Conservation (phyloP, 2,113 vertebrate species). For the human region DNA sequence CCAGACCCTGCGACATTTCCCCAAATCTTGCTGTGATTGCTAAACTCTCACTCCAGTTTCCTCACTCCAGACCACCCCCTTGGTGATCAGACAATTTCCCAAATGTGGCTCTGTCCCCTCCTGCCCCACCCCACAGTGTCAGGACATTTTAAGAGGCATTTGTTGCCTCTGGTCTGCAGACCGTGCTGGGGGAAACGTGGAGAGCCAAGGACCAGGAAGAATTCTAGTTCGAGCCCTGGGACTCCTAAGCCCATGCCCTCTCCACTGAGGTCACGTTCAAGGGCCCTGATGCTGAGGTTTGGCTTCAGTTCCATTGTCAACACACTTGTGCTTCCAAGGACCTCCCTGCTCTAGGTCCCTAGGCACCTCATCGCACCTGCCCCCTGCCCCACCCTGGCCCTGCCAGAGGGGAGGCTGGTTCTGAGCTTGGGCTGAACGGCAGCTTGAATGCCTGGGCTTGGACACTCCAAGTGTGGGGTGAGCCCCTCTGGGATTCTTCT, state of each 20-base stretch:
- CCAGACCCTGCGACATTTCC: neutral
- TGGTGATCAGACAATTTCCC: neutral
- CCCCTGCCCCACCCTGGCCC: neutral
- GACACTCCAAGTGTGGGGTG: no score
- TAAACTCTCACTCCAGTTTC: neutral
- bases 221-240: neutral
- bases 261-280: neutral
- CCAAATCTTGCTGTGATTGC: neutral
- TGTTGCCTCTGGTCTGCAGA: neutral
- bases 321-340: neutral
- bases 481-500: neutral
- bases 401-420: neutral
- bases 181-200: fast-evolving
- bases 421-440: neutral
- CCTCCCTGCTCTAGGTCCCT: neutral
- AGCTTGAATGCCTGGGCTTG: neutral
- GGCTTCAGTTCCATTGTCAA: neutral
- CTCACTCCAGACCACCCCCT: no score
- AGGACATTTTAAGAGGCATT: neutral
- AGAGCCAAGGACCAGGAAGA: neutral
- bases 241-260: neutral
- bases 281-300: neutral
- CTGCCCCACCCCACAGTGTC: fast-evolving
- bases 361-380: neutral
- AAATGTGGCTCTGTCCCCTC: neutral